phyloP scores from a whole-genome alignment of 1,140 invertebrate species.

The Platorchestia sp. region DNA sequence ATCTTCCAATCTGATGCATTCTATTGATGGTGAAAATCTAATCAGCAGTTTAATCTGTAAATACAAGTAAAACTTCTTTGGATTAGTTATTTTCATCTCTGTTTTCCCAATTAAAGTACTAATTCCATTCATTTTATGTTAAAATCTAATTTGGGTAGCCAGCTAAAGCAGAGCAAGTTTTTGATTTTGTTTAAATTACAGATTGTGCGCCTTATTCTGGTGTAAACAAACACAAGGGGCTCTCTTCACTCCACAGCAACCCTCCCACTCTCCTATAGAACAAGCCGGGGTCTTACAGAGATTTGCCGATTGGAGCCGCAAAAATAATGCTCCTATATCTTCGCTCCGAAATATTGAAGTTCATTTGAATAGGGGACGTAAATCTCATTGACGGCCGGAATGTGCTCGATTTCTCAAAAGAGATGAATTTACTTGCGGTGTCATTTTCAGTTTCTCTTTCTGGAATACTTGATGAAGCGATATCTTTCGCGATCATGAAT shows the following conservation, averaged over 20 bases:
- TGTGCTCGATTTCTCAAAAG: constrained; percentile 11
- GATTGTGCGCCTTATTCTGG: no score
- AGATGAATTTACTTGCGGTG: neutral
- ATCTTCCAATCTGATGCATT: no score
- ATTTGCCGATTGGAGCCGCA: neutral
- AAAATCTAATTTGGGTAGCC: no score
- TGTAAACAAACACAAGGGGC: no score
- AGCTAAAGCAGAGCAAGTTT: no score
- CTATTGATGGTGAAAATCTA: no score
- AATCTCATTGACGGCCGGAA: constrained; percentile 3
- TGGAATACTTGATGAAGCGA: neutral
- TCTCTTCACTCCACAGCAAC: neutral
- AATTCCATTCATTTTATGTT: no score
- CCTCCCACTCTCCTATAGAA: neutral
- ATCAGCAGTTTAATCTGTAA: no score
- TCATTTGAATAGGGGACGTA: constrained; percentile 15
- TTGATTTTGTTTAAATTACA: no score
- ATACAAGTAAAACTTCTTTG: no score
- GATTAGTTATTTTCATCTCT: no score
- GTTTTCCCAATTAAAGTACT: no score
- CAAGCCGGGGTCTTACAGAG: neutral
- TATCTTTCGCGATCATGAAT: neutral
- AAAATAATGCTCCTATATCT: constrained; percentile 13
- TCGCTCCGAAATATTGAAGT: neutral
- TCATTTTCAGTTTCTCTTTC: neutral